Conservation (phyloP, 53 echinoderm and acorn worm species). For the Paracentrotus lividus region DNA sequence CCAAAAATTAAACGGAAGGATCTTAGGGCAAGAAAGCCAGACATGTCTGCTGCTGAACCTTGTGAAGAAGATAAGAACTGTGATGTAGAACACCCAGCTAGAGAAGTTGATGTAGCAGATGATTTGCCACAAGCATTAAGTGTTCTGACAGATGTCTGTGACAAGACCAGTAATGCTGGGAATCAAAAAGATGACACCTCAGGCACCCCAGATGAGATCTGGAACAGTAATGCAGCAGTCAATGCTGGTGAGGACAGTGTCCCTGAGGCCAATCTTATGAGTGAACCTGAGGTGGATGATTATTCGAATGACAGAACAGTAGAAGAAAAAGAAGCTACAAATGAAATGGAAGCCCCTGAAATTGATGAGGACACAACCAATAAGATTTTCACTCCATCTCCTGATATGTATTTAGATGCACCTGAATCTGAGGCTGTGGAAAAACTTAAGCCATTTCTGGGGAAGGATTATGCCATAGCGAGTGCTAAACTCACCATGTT, state of each 20-base stretch:
- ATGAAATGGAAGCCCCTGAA: not conserved
- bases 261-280: not conserved
- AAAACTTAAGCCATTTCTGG: conserved; percentile 67
- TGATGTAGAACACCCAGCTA: not conserved
- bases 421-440: conserved; percentile 65
- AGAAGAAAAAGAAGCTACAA: conserved; percentile 1
- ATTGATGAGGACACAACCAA: not conserved
- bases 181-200: not conserved
- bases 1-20: conserved; percentile 35
- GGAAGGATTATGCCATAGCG: conserved; percentile 76
- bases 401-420: conserved; percentile 42
- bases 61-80: not conserved
- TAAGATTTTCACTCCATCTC: not conserved
- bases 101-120: not conserved
- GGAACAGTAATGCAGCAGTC: not conserved
- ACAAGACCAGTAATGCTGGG: not conserved
- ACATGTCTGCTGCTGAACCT: not conserved
- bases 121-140: not conserved
- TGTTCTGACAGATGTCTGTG: not conserved
- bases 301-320: not conserved
- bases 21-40: not conserved
- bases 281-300: conserved; percentile 8
- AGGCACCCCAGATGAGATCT: not conserved
- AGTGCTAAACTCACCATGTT: conserved; percentile 83
- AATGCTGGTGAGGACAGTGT: not conserved